Evolutionary conservation across 2,797 vertebrate genomes (phyloP).

Genomic region (Etheostoma perlongum): DNA sequence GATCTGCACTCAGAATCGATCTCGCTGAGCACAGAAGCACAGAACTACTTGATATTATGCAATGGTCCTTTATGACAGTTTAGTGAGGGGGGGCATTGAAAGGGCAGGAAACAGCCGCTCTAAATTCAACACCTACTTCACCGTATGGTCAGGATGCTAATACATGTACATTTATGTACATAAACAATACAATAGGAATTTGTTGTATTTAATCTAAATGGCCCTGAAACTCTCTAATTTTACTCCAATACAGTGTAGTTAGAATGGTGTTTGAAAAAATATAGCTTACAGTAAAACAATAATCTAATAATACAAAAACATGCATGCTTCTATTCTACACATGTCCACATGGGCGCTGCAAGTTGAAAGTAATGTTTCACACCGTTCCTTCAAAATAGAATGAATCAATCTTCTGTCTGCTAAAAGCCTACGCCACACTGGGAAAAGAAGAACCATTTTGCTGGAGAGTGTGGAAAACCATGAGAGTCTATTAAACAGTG

Average conservation of each 20-base stretch:
- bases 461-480: too few species aligned
- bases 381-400: background rate
- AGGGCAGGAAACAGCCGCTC: slow-evolving; percentile 39
- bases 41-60: slow-evolving; percentile 51
- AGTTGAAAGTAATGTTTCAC: background rate
- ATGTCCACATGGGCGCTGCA: too few species aligned
- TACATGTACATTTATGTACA: too few species aligned
- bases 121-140: slow-evolving; percentile 41
- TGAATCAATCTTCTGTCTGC: too few species aligned
- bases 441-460: too few species aligned
- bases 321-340: background rate
- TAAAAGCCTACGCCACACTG: background rate
- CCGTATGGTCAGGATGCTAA: slow-evolving; percentile 13
- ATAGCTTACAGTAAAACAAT: background rate
- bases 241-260: background rate
- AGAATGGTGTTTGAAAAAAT: background rate
- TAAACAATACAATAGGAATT: background rate
- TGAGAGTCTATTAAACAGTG: too few species aligned
- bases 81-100: slow-evolving; percentile 43
- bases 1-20: slow-evolving; percentile 61
- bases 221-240: background rate
- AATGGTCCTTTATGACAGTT: slow-evolving; percentile 57
- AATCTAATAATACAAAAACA: background rate
- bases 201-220: background rate
- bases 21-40: slow-evolving; percentile 36